Evolutionary conservation across 1,140 invertebrate genomes (phyloP).

Genomic region (Eriosoma lanigerum): DNA sequence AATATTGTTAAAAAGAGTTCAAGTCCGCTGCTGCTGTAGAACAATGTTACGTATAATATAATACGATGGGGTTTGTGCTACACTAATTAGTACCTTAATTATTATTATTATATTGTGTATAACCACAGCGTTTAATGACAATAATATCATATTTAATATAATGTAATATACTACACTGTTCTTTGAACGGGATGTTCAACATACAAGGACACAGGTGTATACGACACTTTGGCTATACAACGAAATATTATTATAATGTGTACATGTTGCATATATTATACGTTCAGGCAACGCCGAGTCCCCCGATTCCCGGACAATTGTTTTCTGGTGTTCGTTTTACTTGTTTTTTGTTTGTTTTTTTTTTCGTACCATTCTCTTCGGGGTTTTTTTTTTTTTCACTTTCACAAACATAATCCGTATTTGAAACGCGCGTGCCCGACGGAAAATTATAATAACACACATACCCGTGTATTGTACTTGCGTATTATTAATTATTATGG

Average conservation of each 20-base stretch:
- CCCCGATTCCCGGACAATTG: constrained; percentile 11
- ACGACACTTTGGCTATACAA: too few species aligned
- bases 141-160: not conserved
- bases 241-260: too few species aligned
- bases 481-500: too few species aligned
- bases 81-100: constrained; percentile 5
- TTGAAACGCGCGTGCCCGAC: not conserved
- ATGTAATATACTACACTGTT: not conserved
- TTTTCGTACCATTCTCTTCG: too few species aligned
- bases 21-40: too few species aligned
- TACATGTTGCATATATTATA: too few species aligned
- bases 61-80: too few species aligned
- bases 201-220: constrained; percentile 37
- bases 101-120: not conserved
- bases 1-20: too few species aligned
- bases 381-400: not conserved
- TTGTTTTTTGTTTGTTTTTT: not conserved
- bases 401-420: too few species aligned
- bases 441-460: constrained; percentile 1
- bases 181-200: not conserved
- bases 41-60: too few species aligned
- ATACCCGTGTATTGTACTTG: not conserved
- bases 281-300: too few species aligned
- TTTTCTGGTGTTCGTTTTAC: constrained; percentile 7
- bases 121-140: constrained; percentile 5